Base-by-base conservation (phyloP, 2,888 invertebrate species). In the Phrixothrix hirtus region DNA sequence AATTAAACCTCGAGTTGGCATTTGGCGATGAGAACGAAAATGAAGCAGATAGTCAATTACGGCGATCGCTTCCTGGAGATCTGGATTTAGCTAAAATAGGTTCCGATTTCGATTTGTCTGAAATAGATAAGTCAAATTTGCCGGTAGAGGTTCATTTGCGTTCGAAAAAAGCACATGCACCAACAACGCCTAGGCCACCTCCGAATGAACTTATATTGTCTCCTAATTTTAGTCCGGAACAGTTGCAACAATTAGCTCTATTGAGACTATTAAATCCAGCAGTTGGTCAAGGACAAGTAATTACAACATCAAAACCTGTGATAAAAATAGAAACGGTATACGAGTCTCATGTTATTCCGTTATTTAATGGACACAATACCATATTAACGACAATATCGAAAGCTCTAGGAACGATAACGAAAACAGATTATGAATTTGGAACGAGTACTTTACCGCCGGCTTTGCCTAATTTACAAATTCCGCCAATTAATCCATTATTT, bases 1-100 rank as follows among this genome's bases (percentile, higher is more conserved):
- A 92, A 75, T 74, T 93, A 12, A 89, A 92, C 71, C 76, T 92
- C 31, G 93, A 93, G 68, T 79, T 92, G 37, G 92, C 93, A 65
- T 91, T 92, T 60, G 90, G 89, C 0, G 92, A 92, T 63, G 86
- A 88, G 54, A 87, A 87, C 62, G 87, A 88, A 60, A 77, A 82
- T 47, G 82, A 83, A 14, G 72, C 73, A 35, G 77, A 79, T 16
- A 79, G 79, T 14, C 78, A 78, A 37, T 76, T 75, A 43, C 72
- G 76, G 1, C 76, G 77, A 51, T 66, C 76, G 10, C 82, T 85
- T 59, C 85, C 86, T 0, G 76, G 82, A 0, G 87, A 88, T 62
- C 72, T 87, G 37, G 88, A 89, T 63, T 75, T 90, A 17, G 85
- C 88, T 1, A 83, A 84, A 47, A 81, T 89, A 46, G 89, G 88